Evolutionary conservation across 2,888 invertebrate species (phyloP).

Genomic region (Clivina fossor): DNA sequence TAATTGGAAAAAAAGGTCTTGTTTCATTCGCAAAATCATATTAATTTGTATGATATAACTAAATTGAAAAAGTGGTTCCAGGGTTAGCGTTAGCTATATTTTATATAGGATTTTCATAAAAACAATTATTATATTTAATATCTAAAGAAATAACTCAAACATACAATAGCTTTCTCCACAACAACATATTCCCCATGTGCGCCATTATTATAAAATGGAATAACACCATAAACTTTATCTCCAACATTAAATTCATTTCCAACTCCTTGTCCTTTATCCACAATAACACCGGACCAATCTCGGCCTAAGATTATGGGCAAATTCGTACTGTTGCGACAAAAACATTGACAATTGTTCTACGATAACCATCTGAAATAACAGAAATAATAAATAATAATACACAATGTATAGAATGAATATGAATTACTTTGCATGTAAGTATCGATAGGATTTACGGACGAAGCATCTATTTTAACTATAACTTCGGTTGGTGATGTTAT

Average conservation of each 20-base stretch:
- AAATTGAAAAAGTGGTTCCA: too few relatives aligned
- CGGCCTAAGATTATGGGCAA: slow-evolving; percentile 87
- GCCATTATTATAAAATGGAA: slow-evolving; percentile 76
- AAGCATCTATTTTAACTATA: slow-evolving; percentile 77
- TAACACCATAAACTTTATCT: slow-evolving; percentile 87
- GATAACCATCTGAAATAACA: slow-evolving; percentile 72
- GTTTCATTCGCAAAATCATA: too few relatives aligned
- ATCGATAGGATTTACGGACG: slow-evolving; percentile 94
- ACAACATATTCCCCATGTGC: slow-evolving; percentile 79
- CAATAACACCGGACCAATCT: slow-evolving; percentile 87
- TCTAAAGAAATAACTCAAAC: too few relatives aligned
- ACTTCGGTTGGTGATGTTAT: slow-evolving; percentile 73
- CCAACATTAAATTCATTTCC: slow-evolving; percentile 63
- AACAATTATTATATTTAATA: too few relatives aligned
- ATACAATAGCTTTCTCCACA: slow-evolving; percentile 46
- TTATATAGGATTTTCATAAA: slow-evolving; percentile 16
- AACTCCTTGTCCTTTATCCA: slow-evolving; percentile 69
- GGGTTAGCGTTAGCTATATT: slow-evolving; percentile 14
- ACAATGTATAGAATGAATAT: slow-evolving; percentile 9
- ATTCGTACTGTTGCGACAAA: slow-evolving; percentile 54
- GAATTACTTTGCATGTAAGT: slow-evolving; percentile 73
- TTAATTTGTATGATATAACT: too few relatives aligned
- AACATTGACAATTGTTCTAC: slow-evolving; percentile 67
- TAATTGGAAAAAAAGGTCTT: too few relatives aligned
- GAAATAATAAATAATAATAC: neutral